These are phyloP conservation scores for Hesperophylax magnus DNA, from an alignment of 1,140 invertebrate species.

Conservation along the genomic window DNA sequence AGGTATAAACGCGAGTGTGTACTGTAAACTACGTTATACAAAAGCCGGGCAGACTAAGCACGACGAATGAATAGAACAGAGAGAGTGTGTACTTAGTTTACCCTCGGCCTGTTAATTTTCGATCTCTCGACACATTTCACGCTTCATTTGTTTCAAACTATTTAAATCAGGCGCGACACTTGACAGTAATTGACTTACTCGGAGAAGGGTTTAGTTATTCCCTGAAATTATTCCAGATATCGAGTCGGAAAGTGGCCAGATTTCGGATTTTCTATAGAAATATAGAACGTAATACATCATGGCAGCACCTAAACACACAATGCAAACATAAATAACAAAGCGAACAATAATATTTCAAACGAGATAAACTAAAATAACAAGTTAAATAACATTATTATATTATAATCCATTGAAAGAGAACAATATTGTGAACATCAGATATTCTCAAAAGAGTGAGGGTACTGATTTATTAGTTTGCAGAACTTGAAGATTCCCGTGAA, in stretches of 20 bases:
- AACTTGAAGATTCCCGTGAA: no score
- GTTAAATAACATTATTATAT: no score
- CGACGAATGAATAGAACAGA: no score
- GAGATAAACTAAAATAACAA: no score
- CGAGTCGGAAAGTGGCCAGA: neutral
- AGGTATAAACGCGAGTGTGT: no score
- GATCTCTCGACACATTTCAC: constrained; percentile 7
- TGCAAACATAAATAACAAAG: constrained; percentile 3
- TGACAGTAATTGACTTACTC: constrained; percentile 29
- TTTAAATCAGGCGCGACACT: constrained; percentile 17
- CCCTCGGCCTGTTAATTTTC: neutral
- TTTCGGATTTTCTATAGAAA: no score
- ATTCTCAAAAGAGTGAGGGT: no score
- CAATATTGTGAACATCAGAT: no score
- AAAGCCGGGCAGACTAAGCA: no score
- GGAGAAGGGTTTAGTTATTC: constrained; percentile 10
- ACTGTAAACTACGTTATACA: no score
- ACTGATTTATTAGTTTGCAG: no score
- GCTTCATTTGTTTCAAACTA: constrained; percentile 21
- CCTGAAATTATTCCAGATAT: neutral
- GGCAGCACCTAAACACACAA: neutral
- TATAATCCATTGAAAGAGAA: no score
- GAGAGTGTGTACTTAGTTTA: neutral
- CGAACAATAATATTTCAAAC: neutral
- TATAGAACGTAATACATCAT: neutral